Conservation (phyloP, 2,113 vertebrate species). For the Myodes glareolus region DNA sequence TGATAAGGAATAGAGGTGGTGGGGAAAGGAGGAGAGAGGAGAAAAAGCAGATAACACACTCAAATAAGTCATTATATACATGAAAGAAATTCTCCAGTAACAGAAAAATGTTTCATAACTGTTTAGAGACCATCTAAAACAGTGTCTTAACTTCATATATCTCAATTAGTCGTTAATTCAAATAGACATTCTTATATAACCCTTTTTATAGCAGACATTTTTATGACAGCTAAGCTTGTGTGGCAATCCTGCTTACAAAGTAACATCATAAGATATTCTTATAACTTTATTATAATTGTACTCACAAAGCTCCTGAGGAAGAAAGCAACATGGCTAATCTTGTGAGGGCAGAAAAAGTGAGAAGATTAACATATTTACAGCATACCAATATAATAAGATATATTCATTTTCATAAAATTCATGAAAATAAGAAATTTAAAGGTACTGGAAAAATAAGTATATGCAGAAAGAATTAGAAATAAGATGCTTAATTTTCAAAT, state of each 20-base stretch:
- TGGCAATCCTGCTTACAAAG: neutral
- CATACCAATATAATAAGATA: neutral
- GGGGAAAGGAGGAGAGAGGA: neutral
- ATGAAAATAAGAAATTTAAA: neutral
- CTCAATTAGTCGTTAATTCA: neutral
- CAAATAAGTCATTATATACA: neutral
- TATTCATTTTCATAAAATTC: neutral
- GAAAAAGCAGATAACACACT: neutral
- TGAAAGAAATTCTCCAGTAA: neutral
- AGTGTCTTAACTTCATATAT: neutral
- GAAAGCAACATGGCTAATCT: neutral
- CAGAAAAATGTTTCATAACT: neutral
- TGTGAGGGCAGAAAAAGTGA: neutral
- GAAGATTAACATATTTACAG: conserved; percentile 15
- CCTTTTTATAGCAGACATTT: neutral
- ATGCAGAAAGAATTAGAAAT: neutral
- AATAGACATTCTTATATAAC: neutral
- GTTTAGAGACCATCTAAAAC: neutral
- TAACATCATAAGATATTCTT: neutral
- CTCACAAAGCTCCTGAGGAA: neutral
- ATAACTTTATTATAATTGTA: neutral
- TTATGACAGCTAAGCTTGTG: neutral
- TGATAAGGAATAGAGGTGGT: too few relatives aligned
- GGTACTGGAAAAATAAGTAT: neutral
- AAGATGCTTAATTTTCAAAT: conserved; percentile 24